Evolutionary conservation across 1,140 invertebrate genomes (phyloP), one percentile per base, ranked within the genome.

Genomic region (Zaprionus vittiger): DNA sequence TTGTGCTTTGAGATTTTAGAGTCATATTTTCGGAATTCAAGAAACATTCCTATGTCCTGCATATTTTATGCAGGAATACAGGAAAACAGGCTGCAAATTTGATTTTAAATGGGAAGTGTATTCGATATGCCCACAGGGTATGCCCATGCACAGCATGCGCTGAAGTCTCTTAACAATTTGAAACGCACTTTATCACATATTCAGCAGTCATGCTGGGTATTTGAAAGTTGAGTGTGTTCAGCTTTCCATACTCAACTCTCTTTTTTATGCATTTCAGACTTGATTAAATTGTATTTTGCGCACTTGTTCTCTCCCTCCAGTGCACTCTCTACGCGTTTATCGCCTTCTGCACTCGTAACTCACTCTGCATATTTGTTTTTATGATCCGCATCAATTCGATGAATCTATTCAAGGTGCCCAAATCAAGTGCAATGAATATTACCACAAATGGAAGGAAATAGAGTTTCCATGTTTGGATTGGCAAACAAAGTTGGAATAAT

Each of bases 301-400:
- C 20, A 24, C 12, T 24, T 52, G 2, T 22, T 7, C 12, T 14
- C 47, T 2, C 20, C 2, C 20, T 47, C 6, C 17, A 0, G 9
- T 3, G 5, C 11, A 24, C 20, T 5, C 31, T 31, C 28, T 31
- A 28, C 5, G 7, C 11, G 41, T 44, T 47, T 47, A 17, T 47
- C 47, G 20, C 20, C 20, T 24, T 12, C 20, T 20, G 20, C 47
- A 52, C 47, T 52, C 47, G 20, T 52, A 24, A 52, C 12, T 24
- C 47, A 52, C 47, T 52, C 20, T 22, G 20, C 47, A 52, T 22
- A 24, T 52, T 52, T 52, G 47, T 14, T 24, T 52, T 52, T 52
- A 52, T 52, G 47, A 52, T 52, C 41, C 41, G 7, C 41, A 47
- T 47, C 41, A 47, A 20, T 47, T 17, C 41, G n/a, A 47, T 47